Evolutionary conservation across 1,140 invertebrate genomes (phyloP), one percentile per base, ranked within the genome.

Genomic region (Hyposmocoma kahamanoa): DNA sequence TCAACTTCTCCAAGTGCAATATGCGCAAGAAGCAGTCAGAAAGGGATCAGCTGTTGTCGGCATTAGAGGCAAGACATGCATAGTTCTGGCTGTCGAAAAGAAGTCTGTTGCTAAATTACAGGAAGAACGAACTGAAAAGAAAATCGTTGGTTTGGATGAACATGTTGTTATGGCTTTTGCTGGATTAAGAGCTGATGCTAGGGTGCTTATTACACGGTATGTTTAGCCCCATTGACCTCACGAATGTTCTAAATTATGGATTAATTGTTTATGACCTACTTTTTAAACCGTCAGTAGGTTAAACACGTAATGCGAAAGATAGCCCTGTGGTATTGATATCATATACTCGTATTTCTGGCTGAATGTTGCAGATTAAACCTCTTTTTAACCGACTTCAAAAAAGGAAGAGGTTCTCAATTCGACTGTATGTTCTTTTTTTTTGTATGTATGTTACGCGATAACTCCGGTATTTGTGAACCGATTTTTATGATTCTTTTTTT

Each of bases 1-100:
- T 0, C 63, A 72, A 38, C 53, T 72, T 0, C 45, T 72, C 0
- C 69, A 72, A 47, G 69, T 72, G 0, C 61, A 69, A 15, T 72
- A 72, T 28, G 69, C 69, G 8, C 64, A 67, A 22, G 66, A 69
- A 18, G 69, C 66, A 1, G 66, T 65, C 0, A 41, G 50, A 1
- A 53, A 34, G 18, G 66, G 66, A 0, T 72, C 67, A 1, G 59
- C 69, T 9, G 61, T 60, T 0, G 61, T 69, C 1, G 69, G 66
- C 0, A 22, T 72, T 0, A 45, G 63, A n/a, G 69, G 69, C 0
- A 8, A 26, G 0, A 46, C 65, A 1, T 28, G 41, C 2, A 42
- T 72, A 6, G 61, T 72, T 0, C 18, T 72, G 1, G 69, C 61
- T 9, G 60, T 60, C 1, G 69, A 69, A 47, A 67, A 56, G 42